These are phyloP conservation scores for Tupaia tana DNA, from an alignment of 2,113 vertebrate species.

Conservation along the genomic window DNA sequence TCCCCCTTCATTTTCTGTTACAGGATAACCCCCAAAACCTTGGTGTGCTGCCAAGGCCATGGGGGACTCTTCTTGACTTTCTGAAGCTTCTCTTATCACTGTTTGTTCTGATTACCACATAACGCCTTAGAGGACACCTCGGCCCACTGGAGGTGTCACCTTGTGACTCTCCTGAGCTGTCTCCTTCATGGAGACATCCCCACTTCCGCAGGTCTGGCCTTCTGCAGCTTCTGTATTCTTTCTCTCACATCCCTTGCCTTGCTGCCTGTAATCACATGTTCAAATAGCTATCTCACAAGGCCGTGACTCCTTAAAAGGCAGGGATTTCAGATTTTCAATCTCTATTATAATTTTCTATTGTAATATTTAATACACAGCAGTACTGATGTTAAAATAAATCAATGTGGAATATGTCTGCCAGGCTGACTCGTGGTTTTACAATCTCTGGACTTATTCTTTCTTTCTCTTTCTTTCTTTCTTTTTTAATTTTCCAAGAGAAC, in stretches of 20 bases:
- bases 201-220: no score
- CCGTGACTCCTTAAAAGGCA: background rate
- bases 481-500: no score
- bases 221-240: background rate
- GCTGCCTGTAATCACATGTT: background rate
- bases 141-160: no score
- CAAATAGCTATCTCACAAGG: background rate
- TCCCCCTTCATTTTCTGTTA: background rate
- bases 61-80: background rate
- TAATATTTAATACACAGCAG: background rate
- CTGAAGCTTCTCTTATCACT: background rate
- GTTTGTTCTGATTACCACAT: background rate
- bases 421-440: constrained; percentile 1
- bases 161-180: background rate
- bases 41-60: background rate
- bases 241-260: background rate
- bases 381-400: background rate
- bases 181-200: background rate
- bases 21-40: background rate
- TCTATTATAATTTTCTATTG: background rate
- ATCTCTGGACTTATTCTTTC: background rate
- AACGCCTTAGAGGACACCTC: background rate
- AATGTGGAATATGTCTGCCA: background rate
- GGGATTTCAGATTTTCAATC: background rate
- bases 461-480: no score